Percentiles rank a stretch among this genome's conserved stretches.
phyloP scores from a whole-genome alignment of 2,797 vertebrate species.

The Aulostomus chinensis region DNA sequence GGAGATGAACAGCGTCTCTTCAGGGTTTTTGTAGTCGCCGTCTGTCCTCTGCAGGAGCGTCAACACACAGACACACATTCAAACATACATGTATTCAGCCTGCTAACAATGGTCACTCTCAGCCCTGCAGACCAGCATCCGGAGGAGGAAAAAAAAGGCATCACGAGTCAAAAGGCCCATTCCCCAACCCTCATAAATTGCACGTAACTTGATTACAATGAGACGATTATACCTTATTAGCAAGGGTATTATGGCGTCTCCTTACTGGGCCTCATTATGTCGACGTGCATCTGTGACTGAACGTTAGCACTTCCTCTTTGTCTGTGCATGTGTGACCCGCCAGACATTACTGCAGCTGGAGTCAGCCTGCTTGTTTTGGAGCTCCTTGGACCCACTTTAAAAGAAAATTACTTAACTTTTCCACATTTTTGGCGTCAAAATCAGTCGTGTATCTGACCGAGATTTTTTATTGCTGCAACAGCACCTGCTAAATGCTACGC shows the following conservation, averaged over 20 bases:
- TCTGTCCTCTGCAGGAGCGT: background rate
- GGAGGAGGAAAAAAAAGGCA: constrained; percentile 31
- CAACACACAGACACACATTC: background rate
- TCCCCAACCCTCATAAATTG: constrained; percentile 69
- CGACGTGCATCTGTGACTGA: constrained; percentile 69
- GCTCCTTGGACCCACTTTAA: no score
- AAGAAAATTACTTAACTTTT: no score
- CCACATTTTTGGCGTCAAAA: no score
- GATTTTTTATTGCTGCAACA: background rate
- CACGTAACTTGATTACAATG: constrained; percentile 75
- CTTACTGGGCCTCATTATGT: constrained; percentile 73
- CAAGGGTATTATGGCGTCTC: constrained; percentile 72
- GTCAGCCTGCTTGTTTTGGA: no score
- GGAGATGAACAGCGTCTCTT: no score
- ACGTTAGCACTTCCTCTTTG: constrained; percentile 66
- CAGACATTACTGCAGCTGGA: constrained; percentile 64
- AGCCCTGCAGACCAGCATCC: constrained; percentile 56
- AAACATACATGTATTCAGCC: background rate
- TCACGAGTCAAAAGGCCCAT: constrained; percentile 65
- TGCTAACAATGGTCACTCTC: constrained; percentile 44
- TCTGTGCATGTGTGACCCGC: constrained; percentile 63
- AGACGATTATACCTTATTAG: constrained; percentile 79
- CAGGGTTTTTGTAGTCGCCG: no score
- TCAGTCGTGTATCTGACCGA: no score
- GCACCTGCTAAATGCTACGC: constrained; percentile 3